Evolutionary conservation across 2,888 invertebrate genomes (phyloP).

Genomic region (Drosophila mimetica): DNA sequence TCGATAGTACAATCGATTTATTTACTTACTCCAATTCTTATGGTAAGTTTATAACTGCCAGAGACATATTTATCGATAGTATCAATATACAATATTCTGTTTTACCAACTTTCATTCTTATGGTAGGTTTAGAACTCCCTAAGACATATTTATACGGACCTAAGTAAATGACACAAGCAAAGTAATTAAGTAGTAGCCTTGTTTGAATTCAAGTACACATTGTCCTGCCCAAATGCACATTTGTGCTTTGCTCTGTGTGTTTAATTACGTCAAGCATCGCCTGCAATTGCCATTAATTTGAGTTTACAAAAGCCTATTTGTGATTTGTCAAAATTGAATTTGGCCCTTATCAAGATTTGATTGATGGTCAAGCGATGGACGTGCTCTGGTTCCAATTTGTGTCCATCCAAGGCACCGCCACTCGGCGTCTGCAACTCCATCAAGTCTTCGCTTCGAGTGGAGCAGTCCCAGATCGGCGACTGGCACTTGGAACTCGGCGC

Average conservation of each 20-base stretch:
- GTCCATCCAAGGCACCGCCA: slow-evolving; percentile 19
- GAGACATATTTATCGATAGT: too few species aligned
- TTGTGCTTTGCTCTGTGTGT: slow-evolving; percentile 25
- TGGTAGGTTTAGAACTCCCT: background rate
- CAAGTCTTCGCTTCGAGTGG: background rate
- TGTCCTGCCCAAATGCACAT: slow-evolving; percentile 17
- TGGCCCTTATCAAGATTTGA: slow-evolving; percentile 73
- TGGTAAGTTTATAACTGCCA: too few species aligned
- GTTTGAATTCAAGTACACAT: slow-evolving; percentile 39
- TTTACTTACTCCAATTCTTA: too few species aligned
- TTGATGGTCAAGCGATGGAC: slow-evolving; percentile 57
- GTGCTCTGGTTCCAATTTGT: slow-evolving; percentile 32
- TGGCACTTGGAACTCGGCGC: slow-evolving; percentile 8
- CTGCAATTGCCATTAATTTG: slow-evolving; percentile 66
- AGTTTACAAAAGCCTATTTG: slow-evolving; percentile 75
- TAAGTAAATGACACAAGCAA: slow-evolving; percentile 54
- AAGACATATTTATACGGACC: background rate
- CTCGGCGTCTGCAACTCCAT: background rate
- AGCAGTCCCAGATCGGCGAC: slow-evolving; percentile 13
- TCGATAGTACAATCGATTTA: too few species aligned
- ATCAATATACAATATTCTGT: too few species aligned
- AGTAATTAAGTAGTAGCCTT: slow-evolving; percentile 67
- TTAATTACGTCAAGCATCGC: slow-evolving; percentile 54
- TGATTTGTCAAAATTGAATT: slow-evolving; percentile 79
- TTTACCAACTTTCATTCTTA: too few species aligned